phyloP scores from a whole-genome alignment of 2,113 vertebrate species.

The Nycticorax nycticorax region DNA sequence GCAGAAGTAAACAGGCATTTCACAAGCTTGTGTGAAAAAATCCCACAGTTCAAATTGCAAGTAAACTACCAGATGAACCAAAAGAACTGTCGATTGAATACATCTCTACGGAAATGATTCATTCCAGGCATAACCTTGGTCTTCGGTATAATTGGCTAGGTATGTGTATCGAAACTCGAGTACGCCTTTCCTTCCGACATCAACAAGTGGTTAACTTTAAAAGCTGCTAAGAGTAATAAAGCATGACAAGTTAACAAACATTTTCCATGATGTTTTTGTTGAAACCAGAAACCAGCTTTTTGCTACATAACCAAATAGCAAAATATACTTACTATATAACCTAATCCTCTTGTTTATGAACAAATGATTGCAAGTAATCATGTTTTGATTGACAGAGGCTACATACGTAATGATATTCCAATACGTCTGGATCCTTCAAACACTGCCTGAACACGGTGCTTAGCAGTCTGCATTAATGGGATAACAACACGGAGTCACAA shows the following conservation, averaged over 20 bases:
- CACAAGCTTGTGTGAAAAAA: neutral
- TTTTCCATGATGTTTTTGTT: neutral
- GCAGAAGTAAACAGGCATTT: neutral
- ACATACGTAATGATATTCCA: neutral
- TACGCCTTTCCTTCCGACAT: neutral
- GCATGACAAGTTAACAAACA: conserved; percentile 16
- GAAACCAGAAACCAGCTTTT: neutral
- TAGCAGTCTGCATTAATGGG: neutral
- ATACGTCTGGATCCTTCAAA: neutral
- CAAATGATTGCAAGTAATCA: neutral
- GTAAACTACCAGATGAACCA: neutral
- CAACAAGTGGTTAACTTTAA: neutral
- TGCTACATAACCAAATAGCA: neutral
- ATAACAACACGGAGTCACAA: neutral
- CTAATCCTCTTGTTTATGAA: neutral
- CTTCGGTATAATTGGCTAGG: neutral
- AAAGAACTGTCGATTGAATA: neutral
- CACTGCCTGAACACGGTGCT: neutral
- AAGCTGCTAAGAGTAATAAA: neutral
- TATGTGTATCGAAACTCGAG: neutral
- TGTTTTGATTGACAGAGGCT: neutral
- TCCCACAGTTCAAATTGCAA: neutral
- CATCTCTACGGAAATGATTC: neutral
- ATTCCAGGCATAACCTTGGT: neutral
- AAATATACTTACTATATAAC: neutral